Evolutionary conservation across 1,140 invertebrate species (phyloP), one percentile per base, ranked within the genome.

Genomic region (Achroia grisella): DNA sequence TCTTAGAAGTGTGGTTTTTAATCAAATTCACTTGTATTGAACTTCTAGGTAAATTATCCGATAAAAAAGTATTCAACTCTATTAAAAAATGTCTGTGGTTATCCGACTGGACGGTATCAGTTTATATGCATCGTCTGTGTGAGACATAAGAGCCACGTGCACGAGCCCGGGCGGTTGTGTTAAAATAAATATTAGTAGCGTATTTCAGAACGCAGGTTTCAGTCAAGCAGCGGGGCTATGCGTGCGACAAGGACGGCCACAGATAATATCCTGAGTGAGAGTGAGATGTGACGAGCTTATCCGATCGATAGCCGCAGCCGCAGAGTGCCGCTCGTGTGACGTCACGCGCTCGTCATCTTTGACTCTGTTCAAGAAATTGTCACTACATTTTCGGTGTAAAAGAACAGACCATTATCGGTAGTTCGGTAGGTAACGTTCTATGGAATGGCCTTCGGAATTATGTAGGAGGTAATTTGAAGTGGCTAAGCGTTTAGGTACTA

Each of bases 131-230:
- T 3, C 17, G 2, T 2, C 6, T 23, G 17, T 23, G n/a, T n/a
- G n/a, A n/a, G n/a, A n/a, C n/a, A n/a, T 23, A 23, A 2, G 17
- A 23, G 52, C 71, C 79, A 84, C 77, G 77, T 79, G 78, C 64
- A 74, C 63, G 43, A 6, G 49, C 59, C 58, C 65, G 63, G 68
- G 61, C 63, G 62, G 69, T 62, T 74, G 72, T 64, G 77, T 82
- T 84, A 80, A 84, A 80, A 84, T 84, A 84, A 82, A 82, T 80
- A 84, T 80, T 81, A 81, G 77, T 82, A 82, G 72, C 78, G 78
- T 84, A 79, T 77, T 82, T 78, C 62, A 61, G 71, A 76, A 74
- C 71, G 71, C 74, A 71, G 66, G 63, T 71, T 76, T 67, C 62
- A 68, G 55, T 64, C 56, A 58, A 56, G 50, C 47, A 15, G 50